A percentile compares a stretch with the other conserved stretches of the same genome.
These are phyloP conservation scores for Timandra comae DNA, from an alignment of 2,888 invertebrate genomes.

Conservation along the genomic window DNA sequence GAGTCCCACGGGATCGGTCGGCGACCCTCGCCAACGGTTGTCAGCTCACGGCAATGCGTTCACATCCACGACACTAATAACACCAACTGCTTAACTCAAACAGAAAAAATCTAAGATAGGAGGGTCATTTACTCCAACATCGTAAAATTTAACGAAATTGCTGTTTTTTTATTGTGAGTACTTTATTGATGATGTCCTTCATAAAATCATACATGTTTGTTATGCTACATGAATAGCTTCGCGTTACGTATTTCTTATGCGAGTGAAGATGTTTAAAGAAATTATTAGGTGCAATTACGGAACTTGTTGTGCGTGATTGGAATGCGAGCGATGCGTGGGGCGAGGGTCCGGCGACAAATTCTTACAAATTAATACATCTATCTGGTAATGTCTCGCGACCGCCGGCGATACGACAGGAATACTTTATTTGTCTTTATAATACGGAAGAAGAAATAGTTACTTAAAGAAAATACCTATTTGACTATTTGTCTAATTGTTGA, in stretches of 20 bases:
- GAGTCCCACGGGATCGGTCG: constrained; percentile 75
- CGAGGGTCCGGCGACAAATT: constrained; percentile 73
- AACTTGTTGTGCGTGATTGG: constrained; percentile 75
- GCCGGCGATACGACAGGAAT: constrained; percentile 65
- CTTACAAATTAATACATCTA: constrained; percentile 77
- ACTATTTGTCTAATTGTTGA: too few species aligned
- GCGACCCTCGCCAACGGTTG: constrained; percentile 41
- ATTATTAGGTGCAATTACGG: constrained; percentile 75
- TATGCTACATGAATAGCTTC: constrained; percentile 16
- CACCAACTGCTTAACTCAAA: constrained; percentile 45
- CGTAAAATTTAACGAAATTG: constrained; percentile 41
- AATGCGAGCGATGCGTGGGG: constrained; percentile 48
- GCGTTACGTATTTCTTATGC: constrained; percentile 18
- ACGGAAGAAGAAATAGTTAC: constrained; percentile 18
- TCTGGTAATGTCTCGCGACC: constrained; percentile 52
- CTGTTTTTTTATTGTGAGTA: constrained; percentile 34
- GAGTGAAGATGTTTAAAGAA: constrained; percentile 64
- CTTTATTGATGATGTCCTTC: constrained; percentile 33
- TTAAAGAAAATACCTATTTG: too few species aligned
- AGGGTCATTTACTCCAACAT: constrained; percentile 32
- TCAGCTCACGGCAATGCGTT: constrained; percentile 51
- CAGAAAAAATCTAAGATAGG: constrained; percentile 47
- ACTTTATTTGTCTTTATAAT: constrained; percentile 53
- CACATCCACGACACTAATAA: constrained; percentile 52
- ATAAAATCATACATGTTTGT: constrained; percentile 25